These are phyloP conservation scores for Cygnus olor DNA, from an alignment of 2,797 vertebrate genomes.

Conservation along the genomic window DNA sequence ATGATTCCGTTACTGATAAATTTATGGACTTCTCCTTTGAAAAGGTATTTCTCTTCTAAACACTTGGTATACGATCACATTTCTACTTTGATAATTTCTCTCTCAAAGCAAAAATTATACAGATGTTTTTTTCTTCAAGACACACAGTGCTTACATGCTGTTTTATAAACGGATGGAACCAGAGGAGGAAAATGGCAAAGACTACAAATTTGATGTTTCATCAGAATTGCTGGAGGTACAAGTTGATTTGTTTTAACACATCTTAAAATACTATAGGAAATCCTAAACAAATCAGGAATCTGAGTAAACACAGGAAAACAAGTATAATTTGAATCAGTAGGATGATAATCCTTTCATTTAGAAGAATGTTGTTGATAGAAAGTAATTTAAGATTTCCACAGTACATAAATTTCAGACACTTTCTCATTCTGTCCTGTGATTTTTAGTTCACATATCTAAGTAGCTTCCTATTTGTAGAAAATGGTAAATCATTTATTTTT, in stretches of 20 bases:
- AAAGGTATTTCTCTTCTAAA: conserved; percentile 85
- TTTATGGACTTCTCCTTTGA: conserved; percentile 99
- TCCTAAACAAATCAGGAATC: not conserved
- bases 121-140: conserved; percentile 81
- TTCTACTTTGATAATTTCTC: conserved; percentile 7
- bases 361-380: not conserved
- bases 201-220: conserved; percentile 96
- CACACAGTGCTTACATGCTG: conserved; percentile 99
- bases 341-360: not conserved
- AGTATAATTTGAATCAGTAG: not conserved
- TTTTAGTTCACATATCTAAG: not conserved
- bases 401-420: not conserved
- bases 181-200: conserved; percentile 94
- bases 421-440: not conserved
- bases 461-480: not conserved
- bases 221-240: conserved; percentile 88
- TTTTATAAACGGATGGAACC: conserved; percentile 98
- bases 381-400: not conserved
- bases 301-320: not conserved
- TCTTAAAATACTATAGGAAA: not conserved
- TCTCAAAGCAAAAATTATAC: conserved; percentile 61
- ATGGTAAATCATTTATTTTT: not conserved
- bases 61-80: not conserved
- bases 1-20: conserved; percentile 99
- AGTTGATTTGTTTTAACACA: conserved; percentile 58